A percentile compares a stretch with the other conserved stretches of the same genome.
These are phyloP conservation scores for Sesamia nonagrioides DNA, from an alignment of 1,140 invertebrate species.

Conservation along the genomic window DNA sequence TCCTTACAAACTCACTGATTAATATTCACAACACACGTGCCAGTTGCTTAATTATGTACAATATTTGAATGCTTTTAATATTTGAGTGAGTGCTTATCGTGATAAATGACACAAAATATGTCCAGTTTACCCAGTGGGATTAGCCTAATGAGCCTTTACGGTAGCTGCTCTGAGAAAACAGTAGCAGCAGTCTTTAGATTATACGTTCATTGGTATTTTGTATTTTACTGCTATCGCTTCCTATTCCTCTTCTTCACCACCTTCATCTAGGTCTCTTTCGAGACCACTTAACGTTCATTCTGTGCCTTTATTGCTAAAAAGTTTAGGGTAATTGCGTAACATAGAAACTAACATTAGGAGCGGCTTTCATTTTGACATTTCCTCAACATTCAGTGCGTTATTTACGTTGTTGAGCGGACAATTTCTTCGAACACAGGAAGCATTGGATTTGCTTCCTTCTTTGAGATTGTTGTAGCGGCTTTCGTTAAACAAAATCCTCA, in stretches of 20 bases:
- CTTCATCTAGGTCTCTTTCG: background rate
- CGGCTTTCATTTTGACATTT: too few relatives aligned
- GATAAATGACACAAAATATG: conserved; percentile 11
- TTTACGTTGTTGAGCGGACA: too few relatives aligned
- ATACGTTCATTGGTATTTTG: background rate
- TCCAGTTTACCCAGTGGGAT: background rate
- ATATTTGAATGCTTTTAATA: conserved; percentile 26
- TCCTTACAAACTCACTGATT: conserved; percentile 19
- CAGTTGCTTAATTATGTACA: conserved; percentile 17
- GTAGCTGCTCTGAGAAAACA: conserved; percentile 2
- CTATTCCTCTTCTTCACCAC: too few relatives aligned
- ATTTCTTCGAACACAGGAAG: too few relatives aligned
- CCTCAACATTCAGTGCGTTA: too few relatives aligned
- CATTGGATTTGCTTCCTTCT: too few relatives aligned
- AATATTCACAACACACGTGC: conserved; percentile 37
- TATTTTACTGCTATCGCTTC: background rate
- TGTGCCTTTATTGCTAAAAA: too few relatives aligned
- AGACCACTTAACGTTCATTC: too few relatives aligned
- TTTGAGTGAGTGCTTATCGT: conserved; percentile 15
- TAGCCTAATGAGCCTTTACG: conserved; percentile 14
- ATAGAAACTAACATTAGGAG: too few relatives aligned
- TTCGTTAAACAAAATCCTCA: too few relatives aligned
- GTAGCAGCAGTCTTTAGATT: background rate
- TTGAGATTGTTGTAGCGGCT: too few relatives aligned
- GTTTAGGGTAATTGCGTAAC: too few relatives aligned